A percentile compares a stretch with the other conserved stretches of the same genome.
Conservation (phyloP, 1,140 invertebrate species). For the Lordiphosa collinella region DNA sequence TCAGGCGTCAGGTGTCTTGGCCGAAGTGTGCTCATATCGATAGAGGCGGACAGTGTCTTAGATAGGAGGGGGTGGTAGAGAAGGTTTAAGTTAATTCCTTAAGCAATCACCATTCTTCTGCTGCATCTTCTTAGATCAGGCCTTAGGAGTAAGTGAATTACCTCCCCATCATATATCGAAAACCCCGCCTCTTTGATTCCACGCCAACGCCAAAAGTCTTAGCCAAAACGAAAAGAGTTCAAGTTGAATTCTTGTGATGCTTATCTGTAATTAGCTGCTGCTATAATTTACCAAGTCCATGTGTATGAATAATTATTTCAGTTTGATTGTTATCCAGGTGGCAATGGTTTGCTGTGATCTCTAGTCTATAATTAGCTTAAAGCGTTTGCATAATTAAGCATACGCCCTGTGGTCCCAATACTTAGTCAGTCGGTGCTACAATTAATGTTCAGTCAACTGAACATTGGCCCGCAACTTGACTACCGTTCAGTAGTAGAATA, state of each 20-base stretch:
- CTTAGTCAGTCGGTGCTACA: constrained; percentile 19
- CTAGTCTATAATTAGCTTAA: constrained; percentile 48
- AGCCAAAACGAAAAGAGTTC: constrained; percentile 33
- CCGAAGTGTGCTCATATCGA: no score
- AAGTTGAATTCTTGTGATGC: constrained; percentile 54
- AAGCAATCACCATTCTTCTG: no score
- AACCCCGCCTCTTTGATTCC: constrained; percentile 5
- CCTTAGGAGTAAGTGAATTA: no score
- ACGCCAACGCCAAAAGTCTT: constrained; percentile 20
- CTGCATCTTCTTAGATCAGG: no score
- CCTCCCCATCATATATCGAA: not conserved
- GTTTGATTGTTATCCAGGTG: constrained; percentile 40
- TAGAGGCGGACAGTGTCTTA: no score
- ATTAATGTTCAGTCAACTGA: constrained; percentile 45
- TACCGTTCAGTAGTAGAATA: constrained; percentile 33
- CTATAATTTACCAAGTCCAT: constrained; percentile 43
- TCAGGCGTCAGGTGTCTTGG: not conserved
- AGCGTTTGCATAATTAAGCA: constrained; percentile 74
- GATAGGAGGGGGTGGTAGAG: no score
- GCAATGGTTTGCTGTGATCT: constrained; percentile 26
- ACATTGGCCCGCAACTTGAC: constrained; percentile 38
- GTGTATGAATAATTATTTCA: constrained; percentile 32
- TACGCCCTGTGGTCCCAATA: constrained; percentile 62
- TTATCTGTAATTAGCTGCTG: constrained; percentile 52
- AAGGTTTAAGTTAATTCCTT: no score